Conservation (phyloP, 1,140 invertebrate species). For the Triops cancriformis region DNA sequence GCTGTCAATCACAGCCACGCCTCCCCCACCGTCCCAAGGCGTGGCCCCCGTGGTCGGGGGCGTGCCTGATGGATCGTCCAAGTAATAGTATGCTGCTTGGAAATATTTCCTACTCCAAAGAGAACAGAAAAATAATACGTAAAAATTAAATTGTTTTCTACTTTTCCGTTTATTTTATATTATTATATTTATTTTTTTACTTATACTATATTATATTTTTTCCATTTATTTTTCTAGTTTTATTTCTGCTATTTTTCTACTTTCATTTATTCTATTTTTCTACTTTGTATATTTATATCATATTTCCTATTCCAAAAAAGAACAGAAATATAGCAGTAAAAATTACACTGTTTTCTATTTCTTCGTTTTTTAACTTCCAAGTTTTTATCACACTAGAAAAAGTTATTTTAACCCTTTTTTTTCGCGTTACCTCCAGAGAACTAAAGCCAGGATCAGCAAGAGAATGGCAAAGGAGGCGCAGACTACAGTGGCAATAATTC, state of each 20-base stretch:
- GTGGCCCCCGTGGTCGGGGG: constrained; percentile 36
- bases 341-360: not conserved
- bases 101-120: constrained; percentile 17
- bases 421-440: constrained; percentile 63
- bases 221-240: too few relatives aligned
- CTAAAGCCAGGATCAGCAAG: constrained; percentile 57
- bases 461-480: constrained; percentile 63
- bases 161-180: too few relatives aligned
- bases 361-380: not conserved
- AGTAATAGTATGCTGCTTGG: constrained; percentile 69
- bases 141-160: not conserved
- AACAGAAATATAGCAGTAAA: not conserved
- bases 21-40: constrained; percentile 27
- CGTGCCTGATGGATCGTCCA: constrained; percentile 62
- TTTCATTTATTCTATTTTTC: too few relatives aligned
- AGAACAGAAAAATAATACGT: not conserved
- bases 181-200: too few relatives aligned
- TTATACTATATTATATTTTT: too few relatives aligned
- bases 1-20: constrained; percentile 17
- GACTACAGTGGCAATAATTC: constrained; percentile 60
- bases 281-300: too few relatives aligned
- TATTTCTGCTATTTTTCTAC: too few relatives aligned
- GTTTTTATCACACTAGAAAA: too few relatives aligned
- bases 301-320: constrained; percentile 14
- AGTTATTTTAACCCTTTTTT: constrained; percentile 14